Base-by-base conservation (phyloP, 1,140 invertebrate species). In the Bradynema listronoti region DNA sequence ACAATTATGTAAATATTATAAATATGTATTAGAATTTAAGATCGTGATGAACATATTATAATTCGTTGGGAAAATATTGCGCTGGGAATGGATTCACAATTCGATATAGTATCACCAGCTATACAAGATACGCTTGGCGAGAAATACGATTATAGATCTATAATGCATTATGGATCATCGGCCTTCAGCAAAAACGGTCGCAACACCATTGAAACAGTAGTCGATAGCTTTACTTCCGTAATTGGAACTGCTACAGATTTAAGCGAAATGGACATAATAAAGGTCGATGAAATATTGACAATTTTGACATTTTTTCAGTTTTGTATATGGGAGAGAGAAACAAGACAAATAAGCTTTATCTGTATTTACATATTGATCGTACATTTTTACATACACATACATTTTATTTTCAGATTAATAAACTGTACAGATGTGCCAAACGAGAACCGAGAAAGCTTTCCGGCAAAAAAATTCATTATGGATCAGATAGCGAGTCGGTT, bases 21-120 rank as follows among this genome's bases (percentile, higher is more conserved):
- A 39, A 11, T 39, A 39, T 19, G 11, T 39, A 39, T 11, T 11
- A 39, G 19, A 39, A 19, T 39, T 39, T 39, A 30, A 71, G 75
- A 74, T 53, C 33, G 73, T 1, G 73, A 76, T 43, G 64, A 79
- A 33, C 65, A 79, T 41, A 71, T 78, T 19, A 36, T 46, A 6
- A 78, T 78, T n/a, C 52, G 61, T n/a, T 77, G 74, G 74, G 75
- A 77, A 39, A 77, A 77, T 49, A 78, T 77, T 55, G 47, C 78
- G 58, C 70, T 70, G 47, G 73, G 73, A 41, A 78, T 76, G 75
- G 75, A 78, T 43, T 62, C 57, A n/a, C 74, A 77, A 53, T 77
- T 77, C 49, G 73, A 77, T 42, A 75, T 77, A 32, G 75, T 77
- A 58, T 73, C 69, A 11, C 61, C 73, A 4, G 75, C 74, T 5